phyloP scores from a whole-genome alignment of 2,113 vertebrate species.

The Symphodus melops region DNA sequence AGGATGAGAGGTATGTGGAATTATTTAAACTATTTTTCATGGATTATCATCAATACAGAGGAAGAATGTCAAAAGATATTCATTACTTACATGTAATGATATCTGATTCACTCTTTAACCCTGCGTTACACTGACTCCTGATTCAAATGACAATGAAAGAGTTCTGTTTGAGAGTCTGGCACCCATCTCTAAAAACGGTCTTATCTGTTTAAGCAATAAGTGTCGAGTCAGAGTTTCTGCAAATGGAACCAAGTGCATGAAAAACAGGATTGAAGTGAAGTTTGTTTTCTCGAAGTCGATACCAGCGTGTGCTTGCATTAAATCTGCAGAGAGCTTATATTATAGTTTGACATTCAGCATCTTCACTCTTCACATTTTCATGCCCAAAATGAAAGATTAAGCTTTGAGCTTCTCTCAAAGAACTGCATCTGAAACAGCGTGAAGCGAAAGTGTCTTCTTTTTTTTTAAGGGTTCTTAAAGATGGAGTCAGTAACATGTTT shows the following conservation, averaged over 20 bases:
- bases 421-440: too few relatives aligned
- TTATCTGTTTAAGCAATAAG: neutral
- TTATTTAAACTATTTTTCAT: too few relatives aligned
- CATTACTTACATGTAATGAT: conserved; percentile 48
- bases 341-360: neutral
- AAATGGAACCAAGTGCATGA: neutral
- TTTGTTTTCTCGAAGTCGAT: conserved; percentile 11
- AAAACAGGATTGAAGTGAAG: neutral
- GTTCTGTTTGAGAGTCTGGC: neutral
- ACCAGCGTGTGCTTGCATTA: neutral
- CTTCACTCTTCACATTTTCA: neutral
- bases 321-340: neutral
- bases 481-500: too few relatives aligned
- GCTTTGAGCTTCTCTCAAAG: neutral
- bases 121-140: neutral
- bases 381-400: neutral
- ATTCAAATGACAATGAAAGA: conserved; percentile 48
- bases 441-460: too few relatives aligned
- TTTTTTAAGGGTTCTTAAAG: too few relatives aligned
- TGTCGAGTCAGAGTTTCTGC: conserved; percentile 7
- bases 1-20: neutral
- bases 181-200: conserved; percentile 4
- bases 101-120: conserved; percentile 33
- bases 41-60: neutral
- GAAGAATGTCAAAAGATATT: neutral